A percentile compares a stretch with the other conserved stretches of the same genome.
Conservation (phyloP, 1,140 invertebrate species). For the Manduca sexta region DNA sequence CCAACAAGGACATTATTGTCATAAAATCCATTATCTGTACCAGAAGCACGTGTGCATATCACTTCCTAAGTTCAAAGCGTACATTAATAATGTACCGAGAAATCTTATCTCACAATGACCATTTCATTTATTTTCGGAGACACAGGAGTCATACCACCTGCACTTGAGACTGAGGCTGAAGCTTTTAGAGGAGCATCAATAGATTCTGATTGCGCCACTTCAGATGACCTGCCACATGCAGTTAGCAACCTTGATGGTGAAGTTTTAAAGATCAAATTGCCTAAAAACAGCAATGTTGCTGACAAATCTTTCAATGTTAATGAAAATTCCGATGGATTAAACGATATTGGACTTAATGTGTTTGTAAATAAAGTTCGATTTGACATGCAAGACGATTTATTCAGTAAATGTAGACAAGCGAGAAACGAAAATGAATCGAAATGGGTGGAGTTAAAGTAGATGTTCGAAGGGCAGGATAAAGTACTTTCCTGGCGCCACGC, state of each 20-base stretch:
- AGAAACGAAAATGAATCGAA: slow-evolving; percentile 12
- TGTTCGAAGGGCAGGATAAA: slow-evolving; percentile 1
- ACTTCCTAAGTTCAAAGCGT: slow-evolving; percentile 18
- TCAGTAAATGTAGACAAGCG: slow-evolving; percentile 9
- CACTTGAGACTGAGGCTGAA: slow-evolving; percentile 56
- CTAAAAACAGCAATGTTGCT: slow-evolving; percentile 8
- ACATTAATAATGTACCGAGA: slow-evolving; percentile 19
- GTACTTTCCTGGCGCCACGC: slow-evolving; percentile 56
- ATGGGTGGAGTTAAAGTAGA: slow-evolving; percentile 6
- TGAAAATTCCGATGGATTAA: slow-evolving; percentile 6
- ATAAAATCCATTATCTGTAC: too few species aligned
- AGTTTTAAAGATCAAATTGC: slow-evolving; percentile 4
- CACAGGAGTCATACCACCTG: slow-evolving; percentile 62
- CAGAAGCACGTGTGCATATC: neutral
- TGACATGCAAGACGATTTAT: slow-evolving; percentile 6
- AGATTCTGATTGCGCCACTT: slow-evolving; percentile 53
- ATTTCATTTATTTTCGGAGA: slow-evolving; percentile 70
- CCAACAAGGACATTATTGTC: too few species aligned
- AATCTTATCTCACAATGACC: slow-evolving; percentile 57
- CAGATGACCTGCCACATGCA: slow-evolving; percentile 13
- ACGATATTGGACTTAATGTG: slow-evolving; percentile 18
- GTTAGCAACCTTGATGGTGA: slow-evolving; percentile 9
- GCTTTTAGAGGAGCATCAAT: slow-evolving; percentile 59
- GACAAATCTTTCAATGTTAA: slow-evolving; percentile 27
- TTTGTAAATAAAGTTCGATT: slow-evolving; percentile 15